Percentiles rank a stretch among this genome's conserved stretches.
These are phyloP conservation scores for Ciconia boyciana DNA, from an alignment of 2,113 vertebrate genomes.

Conservation along the genomic window DNA sequence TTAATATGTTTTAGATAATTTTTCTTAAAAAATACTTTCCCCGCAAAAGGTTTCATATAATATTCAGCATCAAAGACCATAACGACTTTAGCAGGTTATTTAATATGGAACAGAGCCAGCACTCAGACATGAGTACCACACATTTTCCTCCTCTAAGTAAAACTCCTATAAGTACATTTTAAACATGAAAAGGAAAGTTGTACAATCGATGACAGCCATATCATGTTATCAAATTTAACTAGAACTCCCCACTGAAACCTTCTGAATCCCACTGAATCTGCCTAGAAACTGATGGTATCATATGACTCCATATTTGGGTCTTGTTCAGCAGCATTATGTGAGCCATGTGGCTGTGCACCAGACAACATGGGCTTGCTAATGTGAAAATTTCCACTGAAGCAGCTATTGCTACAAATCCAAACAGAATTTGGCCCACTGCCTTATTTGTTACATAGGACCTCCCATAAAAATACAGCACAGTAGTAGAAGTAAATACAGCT, in stretches of 20 bases:
- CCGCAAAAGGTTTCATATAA: background rate
- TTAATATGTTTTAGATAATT: background rate
- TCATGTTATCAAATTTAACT: constrained; percentile 14
- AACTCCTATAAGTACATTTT: constrained; percentile 4
- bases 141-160: constrained; percentile 53
- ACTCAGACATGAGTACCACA: constrained; percentile 35
- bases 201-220: background rate
- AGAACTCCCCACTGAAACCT: background rate
- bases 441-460: background rate
- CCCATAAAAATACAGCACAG: background rate
- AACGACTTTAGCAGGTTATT: constrained; percentile 71
- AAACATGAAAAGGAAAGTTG: constrained; percentile 2
- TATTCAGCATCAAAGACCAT: constrained; percentile 37
- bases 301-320: background rate
- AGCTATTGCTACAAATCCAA: background rate
- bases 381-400: background rate
- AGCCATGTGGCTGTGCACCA: background rate
- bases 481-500: background rate
- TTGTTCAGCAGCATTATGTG: background rate
- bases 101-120: constrained; percentile 56
- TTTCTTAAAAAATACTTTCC: background rate
- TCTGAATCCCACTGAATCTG: background rate
- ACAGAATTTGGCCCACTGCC: background rate
- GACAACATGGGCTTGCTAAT: background rate
- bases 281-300: background rate